Percentiles rank a stretch among this genome's conserved stretches.
Evolutionary conservation across 2,888 invertebrate species (phyloP).

Genomic region (Pristionchus japonicus): DNA sequence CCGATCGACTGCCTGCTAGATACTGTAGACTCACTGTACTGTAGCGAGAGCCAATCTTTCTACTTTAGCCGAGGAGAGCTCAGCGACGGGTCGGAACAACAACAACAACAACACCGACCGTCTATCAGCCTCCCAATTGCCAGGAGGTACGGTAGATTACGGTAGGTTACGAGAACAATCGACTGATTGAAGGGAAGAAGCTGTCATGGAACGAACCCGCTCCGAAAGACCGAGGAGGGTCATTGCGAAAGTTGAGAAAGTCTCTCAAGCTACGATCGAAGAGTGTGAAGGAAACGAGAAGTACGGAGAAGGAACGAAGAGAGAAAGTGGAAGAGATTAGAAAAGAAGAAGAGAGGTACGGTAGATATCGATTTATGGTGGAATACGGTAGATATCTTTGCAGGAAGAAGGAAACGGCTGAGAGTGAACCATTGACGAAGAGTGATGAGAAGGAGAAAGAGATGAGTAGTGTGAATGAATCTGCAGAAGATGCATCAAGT

Average conservation of each 20-base stretch:
- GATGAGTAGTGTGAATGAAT: constrained; percentile 1
- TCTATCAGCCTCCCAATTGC: background rate
- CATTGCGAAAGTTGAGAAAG: constrained; percentile 40
- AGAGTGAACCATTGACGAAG: background rate
- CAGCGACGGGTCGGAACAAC: constrained; percentile 34
- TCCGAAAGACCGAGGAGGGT: constrained; percentile 43
- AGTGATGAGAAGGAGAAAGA: constrained; percentile 9
- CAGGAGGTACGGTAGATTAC: constrained; percentile 39
- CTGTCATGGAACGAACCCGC: constrained; percentile 44
- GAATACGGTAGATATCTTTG: constrained; percentile 13
- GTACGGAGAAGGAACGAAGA: constrained; percentile 17
- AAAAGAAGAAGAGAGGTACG: constrained; percentile 5
- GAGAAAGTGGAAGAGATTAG: constrained; percentile 27
- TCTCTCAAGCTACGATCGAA: constrained; percentile 43
- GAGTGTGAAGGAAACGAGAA: constrained; percentile 43
- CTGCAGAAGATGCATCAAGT: background rate
- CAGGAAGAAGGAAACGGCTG: constrained; percentile 21
- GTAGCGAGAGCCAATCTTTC: constrained; percentile 9
- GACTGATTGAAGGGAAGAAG: constrained; percentile 42
- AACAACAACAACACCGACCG: constrained; percentile 39
- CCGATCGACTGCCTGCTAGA: background rate
- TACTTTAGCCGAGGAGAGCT: constrained; percentile 65
- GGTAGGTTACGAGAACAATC: background rate
- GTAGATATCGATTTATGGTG: background rate
- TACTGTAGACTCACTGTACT: constrained; percentile 24